Evolutionary conservation across 1,140 invertebrate species (phyloP).

Genomic region (Maconellicoccus hirsutus): DNA sequence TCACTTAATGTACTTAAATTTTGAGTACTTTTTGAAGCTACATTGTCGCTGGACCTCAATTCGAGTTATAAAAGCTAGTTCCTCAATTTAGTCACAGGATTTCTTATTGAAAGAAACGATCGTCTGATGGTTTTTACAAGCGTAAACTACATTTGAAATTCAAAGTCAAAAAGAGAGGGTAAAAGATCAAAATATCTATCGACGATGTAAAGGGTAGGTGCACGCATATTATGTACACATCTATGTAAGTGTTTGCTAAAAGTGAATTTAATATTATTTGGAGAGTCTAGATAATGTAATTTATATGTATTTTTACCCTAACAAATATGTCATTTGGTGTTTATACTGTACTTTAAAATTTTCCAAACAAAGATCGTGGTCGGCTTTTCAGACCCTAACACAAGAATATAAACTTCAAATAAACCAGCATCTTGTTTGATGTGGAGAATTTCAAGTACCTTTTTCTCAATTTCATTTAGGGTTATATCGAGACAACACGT

Average conservation of each 20-base stretch:
- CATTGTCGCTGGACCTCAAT: no score
- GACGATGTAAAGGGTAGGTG: neutral
- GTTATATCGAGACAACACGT: neutral
- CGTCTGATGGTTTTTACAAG: no score
- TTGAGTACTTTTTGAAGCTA: no score
- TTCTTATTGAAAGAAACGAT: no score
- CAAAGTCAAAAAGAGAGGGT: no score
- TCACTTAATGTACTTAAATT: no score
- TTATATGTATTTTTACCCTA: constrained; percentile 3
- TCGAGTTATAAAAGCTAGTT: no score
- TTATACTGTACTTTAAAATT: neutral
- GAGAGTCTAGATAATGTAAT: constrained; percentile 1
- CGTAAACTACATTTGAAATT: no score
- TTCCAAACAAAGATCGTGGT: neutral
- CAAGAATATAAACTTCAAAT: neutral
- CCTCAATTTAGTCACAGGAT: no score
- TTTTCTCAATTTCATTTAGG: neutral
- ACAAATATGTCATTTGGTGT: neutral
- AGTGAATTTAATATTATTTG: constrained; percentile 5
- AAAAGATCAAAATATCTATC: no score
- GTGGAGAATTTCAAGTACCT: neutral
- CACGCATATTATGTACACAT: neutral
- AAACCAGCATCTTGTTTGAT: constrained; percentile 3
- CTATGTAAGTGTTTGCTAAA: neutral
- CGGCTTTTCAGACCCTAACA: constrained; percentile 1